A percentile compares a stretch with the other conserved stretches of the same genome.
These are phyloP conservation scores for Yponomeuta sedellus DNA, from an alignment of 2,888 invertebrate species.

Conservation along the genomic window DNA sequence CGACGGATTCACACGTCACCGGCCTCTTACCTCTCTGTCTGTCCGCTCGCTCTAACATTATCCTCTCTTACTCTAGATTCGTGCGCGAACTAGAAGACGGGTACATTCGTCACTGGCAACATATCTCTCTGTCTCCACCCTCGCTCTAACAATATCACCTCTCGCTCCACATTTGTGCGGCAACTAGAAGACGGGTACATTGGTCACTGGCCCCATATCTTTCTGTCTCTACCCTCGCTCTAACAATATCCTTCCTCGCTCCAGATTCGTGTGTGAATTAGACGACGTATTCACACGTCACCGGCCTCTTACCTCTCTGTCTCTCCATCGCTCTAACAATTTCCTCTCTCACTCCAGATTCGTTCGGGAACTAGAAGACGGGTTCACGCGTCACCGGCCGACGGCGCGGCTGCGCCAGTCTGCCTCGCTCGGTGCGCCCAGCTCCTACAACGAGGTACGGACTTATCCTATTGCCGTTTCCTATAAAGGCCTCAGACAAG, in stretches of 20 bases:
- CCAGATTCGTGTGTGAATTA: conserved; percentile 74
- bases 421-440: conserved; percentile 47
- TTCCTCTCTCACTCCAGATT: conserved; percentile 59
- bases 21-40: too few relatives aligned
- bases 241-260: conserved; percentile 25
- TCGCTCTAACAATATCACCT: background rate
- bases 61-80: background rate
- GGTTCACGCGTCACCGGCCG: conserved; percentile 71
- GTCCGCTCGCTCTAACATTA: too few relatives aligned
- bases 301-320: background rate
- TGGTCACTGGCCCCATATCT: too few relatives aligned
- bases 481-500: too few relatives aligned
- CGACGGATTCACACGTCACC: background rate
- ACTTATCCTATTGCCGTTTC: too few relatives aligned
- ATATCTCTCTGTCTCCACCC: too few relatives aligned
- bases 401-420: conserved; percentile 76
- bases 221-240: too few relatives aligned
- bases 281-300: conserved; percentile 53
- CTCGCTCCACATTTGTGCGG: background rate
- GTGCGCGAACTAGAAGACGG: background rate
- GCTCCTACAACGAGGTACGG: background rate
- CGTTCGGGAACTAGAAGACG: conserved; percentile 71
- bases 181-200: background rate
- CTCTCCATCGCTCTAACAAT: background rate
- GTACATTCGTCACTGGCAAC: too few relatives aligned